A percentile compares a stretch with the other conserved stretches of the same genome.
These are phyloP conservation scores for Drosophila punjabiensis DNA, from an alignment of 1,140 invertebrate genomes.

Conservation along the genomic window DNA sequence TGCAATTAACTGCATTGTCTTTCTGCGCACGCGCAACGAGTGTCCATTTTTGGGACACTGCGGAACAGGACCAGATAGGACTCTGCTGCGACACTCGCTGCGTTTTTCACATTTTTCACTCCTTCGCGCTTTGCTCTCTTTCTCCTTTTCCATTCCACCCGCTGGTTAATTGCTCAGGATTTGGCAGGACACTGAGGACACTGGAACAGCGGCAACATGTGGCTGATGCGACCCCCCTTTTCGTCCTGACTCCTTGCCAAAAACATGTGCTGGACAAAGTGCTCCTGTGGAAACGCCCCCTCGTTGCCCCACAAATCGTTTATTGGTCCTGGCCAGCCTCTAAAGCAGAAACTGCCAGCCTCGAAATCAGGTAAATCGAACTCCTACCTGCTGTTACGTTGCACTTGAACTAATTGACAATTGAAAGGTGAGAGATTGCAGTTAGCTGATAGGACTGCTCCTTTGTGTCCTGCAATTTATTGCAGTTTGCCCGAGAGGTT, in stretches of 20 bases:
- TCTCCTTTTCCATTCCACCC: constrained; percentile 24
- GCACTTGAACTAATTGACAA: constrained; percentile 83
- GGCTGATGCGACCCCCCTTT: constrained; percentile 32
- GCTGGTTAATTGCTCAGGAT: constrained; percentile 67
- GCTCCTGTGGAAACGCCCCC: constrained; percentile 68
- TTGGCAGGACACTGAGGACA: constrained; percentile 19
- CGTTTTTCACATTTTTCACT: constrained; percentile 70
- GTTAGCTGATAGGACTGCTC: constrained; percentile 68
- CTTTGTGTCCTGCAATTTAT: constrained; percentile 67
- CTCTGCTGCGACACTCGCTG: constrained; percentile 58
- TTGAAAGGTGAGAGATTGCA: constrained; percentile 82
- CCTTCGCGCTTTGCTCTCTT: constrained; percentile 57
- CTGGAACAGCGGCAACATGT: constrained; percentile 45
- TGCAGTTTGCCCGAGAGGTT: constrained; percentile 40
- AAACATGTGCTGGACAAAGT: constrained; percentile 76
- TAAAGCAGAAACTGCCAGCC: constrained; percentile 18
- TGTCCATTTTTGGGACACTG: constrained; percentile 25
- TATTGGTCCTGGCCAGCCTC: constrained; percentile 64
- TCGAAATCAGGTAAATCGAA: constrained; percentile 4
- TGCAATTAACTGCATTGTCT: constrained; percentile 79
- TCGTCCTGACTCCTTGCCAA: constrained; percentile 15
- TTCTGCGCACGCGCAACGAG: constrained; percentile 43
- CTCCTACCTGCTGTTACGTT: constrained; percentile 22
- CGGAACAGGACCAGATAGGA: constrained; percentile 5
- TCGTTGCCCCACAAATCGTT: constrained; percentile 60